Evolutionary conservation across 2,113 vertebrate species (phyloP).

Genomic region (Gobius niger): DNA sequence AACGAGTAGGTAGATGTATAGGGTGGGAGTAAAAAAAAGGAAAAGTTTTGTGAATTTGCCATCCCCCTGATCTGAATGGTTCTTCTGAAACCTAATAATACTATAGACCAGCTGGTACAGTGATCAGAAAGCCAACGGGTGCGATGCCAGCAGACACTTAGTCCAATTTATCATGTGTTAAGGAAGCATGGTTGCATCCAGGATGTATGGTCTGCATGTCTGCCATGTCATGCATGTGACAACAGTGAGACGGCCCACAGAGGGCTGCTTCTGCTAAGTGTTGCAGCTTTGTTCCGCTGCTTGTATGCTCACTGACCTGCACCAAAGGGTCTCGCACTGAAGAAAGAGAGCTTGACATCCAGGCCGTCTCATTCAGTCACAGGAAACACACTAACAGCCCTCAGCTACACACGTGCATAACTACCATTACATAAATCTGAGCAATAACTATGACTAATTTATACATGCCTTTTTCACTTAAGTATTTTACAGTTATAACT

Average conservation of each 20-base stretch:
- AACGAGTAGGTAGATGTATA: too few species aligned
- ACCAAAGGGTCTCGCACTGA: conserved; percentile 42
- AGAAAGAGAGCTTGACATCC: conserved; percentile 28
- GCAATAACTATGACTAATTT: background rate
- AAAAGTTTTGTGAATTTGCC: too few species aligned
- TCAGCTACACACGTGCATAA: conserved; percentile 28
- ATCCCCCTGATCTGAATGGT: background rate
- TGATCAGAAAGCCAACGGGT: background rate
- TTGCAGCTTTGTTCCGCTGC: conserved; percentile 51
- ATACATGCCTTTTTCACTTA: background rate
- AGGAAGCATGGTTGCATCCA: conserved; percentile 8
- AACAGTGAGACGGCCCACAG: conserved; percentile 46
- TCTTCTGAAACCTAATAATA: background rate
- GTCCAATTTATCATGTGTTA: conserved; percentile 27
- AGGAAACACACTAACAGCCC: conserved; percentile 17
- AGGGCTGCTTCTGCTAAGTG: conserved; percentile 57
- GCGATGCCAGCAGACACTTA: conserved; percentile 6
- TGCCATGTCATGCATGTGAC: conserved; percentile 66
- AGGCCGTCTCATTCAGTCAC: conserved; percentile 17
- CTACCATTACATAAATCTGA: background rate
- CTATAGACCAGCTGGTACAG: background rate
- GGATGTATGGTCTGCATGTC: conserved; percentile 31
- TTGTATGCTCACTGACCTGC: conserved; percentile 63
- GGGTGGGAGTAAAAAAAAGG: too few species aligned
- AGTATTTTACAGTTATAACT: too few species aligned